Evolutionary conservation across 1,140 invertebrate species (phyloP).

Genomic region (Antheraea mylitta): DNA sequence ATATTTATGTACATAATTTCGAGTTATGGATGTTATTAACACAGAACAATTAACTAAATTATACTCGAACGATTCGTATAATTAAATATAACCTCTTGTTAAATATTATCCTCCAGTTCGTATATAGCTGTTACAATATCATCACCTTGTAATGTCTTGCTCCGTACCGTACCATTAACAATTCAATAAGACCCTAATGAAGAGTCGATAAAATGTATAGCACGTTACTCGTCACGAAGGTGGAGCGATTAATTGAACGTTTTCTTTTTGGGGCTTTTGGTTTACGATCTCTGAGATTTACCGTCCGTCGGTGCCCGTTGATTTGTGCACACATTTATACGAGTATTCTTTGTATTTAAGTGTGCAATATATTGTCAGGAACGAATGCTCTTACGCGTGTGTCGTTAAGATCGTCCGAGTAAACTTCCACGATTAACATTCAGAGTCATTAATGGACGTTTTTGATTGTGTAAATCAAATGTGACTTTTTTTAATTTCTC

Average conservation of each 20-base stretch:
- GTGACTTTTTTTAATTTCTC: too few species aligned
- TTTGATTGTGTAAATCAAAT: background rate
- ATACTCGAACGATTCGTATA: background rate
- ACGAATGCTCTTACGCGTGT: constrained; percentile 22
- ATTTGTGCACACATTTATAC: constrained; percentile 56
- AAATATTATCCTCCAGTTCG: background rate
- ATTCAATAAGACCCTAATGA: constrained; percentile 72
- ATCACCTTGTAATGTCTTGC: constrained; percentile 60
- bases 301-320: constrained; percentile 45
- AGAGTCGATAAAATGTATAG: constrained; percentile 73
- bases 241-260: constrained; percentile 57
- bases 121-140: constrained; percentile 59
- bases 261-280: constrained; percentile 50
- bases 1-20: too few species aligned
- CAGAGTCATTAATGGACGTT: background rate
- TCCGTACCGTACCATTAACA: constrained; percentile 63
- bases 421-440: background rate
- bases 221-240: constrained; percentile 52
- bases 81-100: background rate
- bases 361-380: constrained; percentile 58
- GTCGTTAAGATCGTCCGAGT: too few species aligned
- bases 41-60: background rate
- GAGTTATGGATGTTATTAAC: too few species aligned
- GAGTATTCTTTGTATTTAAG: constrained; percentile 62
- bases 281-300: constrained; percentile 66